Evolutionary conservation across 2,888 invertebrate species (phyloP).

Genomic region (Encarsia formosa): DNA sequence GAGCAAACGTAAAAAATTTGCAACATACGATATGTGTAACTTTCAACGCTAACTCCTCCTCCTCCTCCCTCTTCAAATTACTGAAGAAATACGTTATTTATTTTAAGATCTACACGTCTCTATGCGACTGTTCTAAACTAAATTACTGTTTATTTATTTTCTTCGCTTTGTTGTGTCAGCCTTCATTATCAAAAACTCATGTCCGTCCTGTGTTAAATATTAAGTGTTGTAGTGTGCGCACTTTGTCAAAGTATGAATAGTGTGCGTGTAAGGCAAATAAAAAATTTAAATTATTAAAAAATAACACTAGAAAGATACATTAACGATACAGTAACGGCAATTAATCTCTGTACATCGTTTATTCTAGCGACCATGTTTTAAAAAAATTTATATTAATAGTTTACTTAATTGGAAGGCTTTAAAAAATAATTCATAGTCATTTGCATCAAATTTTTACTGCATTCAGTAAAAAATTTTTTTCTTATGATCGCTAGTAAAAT

Average conservation of each 20-base stretch:
- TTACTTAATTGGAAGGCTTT: too few species aligned
- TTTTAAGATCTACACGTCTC: constrained; percentile 38
- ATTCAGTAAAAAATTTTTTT: too few species aligned
- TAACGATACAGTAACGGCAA: constrained; percentile 13
- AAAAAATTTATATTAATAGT: too few species aligned
- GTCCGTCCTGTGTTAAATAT: constrained; percentile 19
- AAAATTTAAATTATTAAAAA: constrained; percentile 26
- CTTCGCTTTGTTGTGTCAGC: constrained; percentile 14
- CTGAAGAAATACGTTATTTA: constrained; percentile 32
- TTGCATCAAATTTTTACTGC: too few species aligned
- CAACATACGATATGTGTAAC: constrained; percentile 45
- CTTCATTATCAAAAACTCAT: constrained; percentile 7
- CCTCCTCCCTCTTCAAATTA: constrained; percentile 29
- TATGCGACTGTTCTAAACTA: constrained; percentile 39
- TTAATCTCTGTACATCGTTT: constrained; percentile 1
- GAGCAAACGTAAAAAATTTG: constrained; percentile 9
- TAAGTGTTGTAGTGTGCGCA: constrained; percentile 20
- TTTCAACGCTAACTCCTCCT: constrained; percentile 35
- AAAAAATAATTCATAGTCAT: too few species aligned
- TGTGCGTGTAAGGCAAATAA: constrained; percentile 26
- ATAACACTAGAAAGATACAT: constrained; percentile 17
- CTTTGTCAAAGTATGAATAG: constrained; percentile 18
- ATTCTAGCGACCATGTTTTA: too few species aligned
- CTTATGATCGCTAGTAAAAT: too few species aligned
- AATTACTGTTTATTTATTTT: constrained; percentile 27